A percentile compares a stretch with the other conserved stretches of the same genome.
Evolutionary conservation across 2,797 vertebrate genomes (phyloP).

Genomic region (Myotis myotis): DNA sequence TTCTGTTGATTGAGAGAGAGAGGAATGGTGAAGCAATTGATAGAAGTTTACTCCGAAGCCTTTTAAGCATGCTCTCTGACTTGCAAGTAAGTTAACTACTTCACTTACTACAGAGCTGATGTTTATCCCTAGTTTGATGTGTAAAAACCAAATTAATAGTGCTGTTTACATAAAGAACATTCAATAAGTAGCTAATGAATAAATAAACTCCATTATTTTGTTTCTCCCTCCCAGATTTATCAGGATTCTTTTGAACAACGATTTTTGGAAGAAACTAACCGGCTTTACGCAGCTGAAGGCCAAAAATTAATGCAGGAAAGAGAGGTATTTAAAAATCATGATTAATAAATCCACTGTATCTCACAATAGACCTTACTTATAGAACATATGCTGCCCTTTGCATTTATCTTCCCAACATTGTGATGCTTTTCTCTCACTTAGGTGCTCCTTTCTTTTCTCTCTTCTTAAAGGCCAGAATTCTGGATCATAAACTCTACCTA

Average conservation of each 20-base stretch:
- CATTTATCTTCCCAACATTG: constrained; percentile 60
- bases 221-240: constrained; percentile 90
- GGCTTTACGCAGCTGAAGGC: constrained; percentile 97
- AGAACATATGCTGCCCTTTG: constrained; percentile 50
- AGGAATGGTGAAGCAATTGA: constrained; percentile 97
- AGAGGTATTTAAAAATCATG: constrained; percentile 89
- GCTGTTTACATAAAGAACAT: neutral
- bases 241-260: constrained; percentile 98
- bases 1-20: constrained; percentile 96
- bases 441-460: constrained; percentile 68
- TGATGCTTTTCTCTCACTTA: constrained; percentile 56
- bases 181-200: constrained; percentile 43
- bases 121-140: constrained; percentile 25
- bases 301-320: constrained; percentile 99
- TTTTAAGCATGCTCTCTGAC: constrained; percentile 99
- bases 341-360: neutral
- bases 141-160: constrained; percentile 29
- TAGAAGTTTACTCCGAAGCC: constrained; percentile 95
- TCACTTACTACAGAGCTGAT: constrained; percentile 25
- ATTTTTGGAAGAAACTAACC: constrained; percentile 98
- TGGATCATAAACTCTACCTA: constrained; percentile 66
- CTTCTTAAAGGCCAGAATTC: constrained; percentile 71
- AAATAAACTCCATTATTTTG: constrained; percentile 45
- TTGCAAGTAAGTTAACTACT: constrained; percentile 90
- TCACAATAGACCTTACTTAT: constrained; percentile 34